Evolutionary conservation across 2,113 vertebrate genomes (phyloP).

Genomic region (Ammodytes dubius): DNA sequence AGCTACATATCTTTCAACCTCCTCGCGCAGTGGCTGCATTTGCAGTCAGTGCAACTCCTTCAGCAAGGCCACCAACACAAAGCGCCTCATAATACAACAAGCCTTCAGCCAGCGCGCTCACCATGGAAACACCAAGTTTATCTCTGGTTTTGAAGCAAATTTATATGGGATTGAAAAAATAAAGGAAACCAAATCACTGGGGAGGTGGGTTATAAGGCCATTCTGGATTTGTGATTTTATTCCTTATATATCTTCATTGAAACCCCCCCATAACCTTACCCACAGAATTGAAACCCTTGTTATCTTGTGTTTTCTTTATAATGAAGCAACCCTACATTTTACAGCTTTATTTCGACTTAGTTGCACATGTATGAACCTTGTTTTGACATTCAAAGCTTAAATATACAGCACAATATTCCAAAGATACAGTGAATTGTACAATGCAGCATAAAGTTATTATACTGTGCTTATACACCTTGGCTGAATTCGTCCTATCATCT

Average conservation of each 20-base stretch:
- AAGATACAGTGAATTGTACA: conserved; percentile 24
- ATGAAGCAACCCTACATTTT: conserved; percentile 11
- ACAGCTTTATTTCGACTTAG: conserved; percentile 54
- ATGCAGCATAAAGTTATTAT: conserved; percentile 20
- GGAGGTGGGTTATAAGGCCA: not conserved
- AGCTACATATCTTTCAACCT: not conserved
- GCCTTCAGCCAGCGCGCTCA: conserved; percentile 44
- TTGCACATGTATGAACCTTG: conserved; percentile 40
- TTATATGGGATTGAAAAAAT: conserved; percentile 14
- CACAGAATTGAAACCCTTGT: not conserved
- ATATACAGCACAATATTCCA: conserved; percentile 54
- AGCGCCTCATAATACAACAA: conserved; percentile 29
- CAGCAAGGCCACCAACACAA: conserved; percentile 26
- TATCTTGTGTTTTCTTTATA: not conserved
- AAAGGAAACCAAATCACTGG: not conserved
- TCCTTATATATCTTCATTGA: not conserved
- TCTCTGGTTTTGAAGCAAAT: conserved; percentile 8
- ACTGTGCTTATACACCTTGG: not conserved
- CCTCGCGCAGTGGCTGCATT: not conserved
- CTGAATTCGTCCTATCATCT: not conserved
- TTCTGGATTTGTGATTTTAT: not conserved
- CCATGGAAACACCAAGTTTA: conserved; percentile 73
- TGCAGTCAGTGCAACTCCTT: conserved; percentile 11
- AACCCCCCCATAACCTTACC: not conserved
- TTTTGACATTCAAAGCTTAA: conserved; percentile 57